Evolutionary conservation across 2,888 invertebrate species (phyloP).

Genomic region (Epiperipatus broadwayi): DNA sequence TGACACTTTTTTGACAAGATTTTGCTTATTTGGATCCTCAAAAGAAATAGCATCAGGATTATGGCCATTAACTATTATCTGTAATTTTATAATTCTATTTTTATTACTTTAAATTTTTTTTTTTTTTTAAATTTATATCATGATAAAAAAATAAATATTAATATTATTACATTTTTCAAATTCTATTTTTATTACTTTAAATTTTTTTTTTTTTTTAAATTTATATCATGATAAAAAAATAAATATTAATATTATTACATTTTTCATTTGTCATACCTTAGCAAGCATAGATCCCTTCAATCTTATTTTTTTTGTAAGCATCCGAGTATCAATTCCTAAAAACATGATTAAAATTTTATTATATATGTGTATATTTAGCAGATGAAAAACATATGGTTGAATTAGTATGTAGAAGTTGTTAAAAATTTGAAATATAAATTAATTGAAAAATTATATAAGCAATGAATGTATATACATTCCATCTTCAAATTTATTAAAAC

Average conservation of each 20-base stretch:
- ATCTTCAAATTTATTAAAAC: no score
- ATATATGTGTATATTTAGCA: neutral
- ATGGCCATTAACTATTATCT: slow-evolving; percentile 33
- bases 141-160: slow-evolving; percentile 12
- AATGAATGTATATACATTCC: no score
- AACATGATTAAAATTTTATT: neutral
- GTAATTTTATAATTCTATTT: slow-evolving; percentile 18
- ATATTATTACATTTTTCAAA: slow-evolving; percentile 11
- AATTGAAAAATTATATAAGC: no score
- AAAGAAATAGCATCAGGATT: slow-evolving; percentile 31
- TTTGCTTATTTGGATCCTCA: slow-evolving; percentile 61
- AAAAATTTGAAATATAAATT: no score
- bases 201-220: slow-evolving; percentile 4
- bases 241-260: slow-evolving; percentile 7
- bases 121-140: no score
- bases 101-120: no score
- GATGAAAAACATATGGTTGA: no score
- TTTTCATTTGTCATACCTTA: slow-evolving; percentile 28
- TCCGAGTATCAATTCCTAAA: slow-evolving; percentile 70
- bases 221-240: slow-evolving; percentile 1
- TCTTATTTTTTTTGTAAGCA: slow-evolving; percentile 73
- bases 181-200: no score
- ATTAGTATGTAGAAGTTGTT: no score
- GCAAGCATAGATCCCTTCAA: slow-evolving; percentile 67
- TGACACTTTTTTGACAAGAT: slow-evolving; percentile 82